These are phyloP conservation scores for Ceratina calcarata DNA, from an alignment of 1,140 invertebrate species.

Conservation along the genomic window DNA sequence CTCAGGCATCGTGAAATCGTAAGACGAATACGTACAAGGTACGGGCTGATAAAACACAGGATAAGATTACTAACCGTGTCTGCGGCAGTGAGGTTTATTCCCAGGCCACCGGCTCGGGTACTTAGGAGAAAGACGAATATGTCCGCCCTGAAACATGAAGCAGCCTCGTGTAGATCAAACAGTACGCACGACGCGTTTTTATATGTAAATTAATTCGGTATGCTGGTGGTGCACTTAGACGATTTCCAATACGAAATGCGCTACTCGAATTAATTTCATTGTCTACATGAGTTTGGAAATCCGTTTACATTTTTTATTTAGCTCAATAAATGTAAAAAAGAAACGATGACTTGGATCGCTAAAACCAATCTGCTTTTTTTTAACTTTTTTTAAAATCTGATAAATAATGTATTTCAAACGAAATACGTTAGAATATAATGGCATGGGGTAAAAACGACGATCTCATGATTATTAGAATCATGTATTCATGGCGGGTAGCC, in stretches of 20 bases:
- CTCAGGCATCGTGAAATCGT: neutral
- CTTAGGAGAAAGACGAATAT: conserved; percentile 98
- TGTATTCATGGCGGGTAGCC: conserved; percentile 14
- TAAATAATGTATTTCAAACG: no score
- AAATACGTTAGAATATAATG: neutral
- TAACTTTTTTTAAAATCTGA: no score
- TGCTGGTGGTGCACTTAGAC: conserved; percentile 57
- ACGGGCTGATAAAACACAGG: conserved; percentile 14
- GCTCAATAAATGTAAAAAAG: neutral
- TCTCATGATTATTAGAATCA: conserved; percentile 33
- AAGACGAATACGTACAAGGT: conserved; percentile 39
- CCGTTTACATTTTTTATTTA: neutral
- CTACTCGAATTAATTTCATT: conserved; percentile 21
- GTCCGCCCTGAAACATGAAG: conserved; percentile 84
- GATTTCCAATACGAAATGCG: conserved; percentile 60
- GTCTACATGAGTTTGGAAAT: conserved; percentile 46
- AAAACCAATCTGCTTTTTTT: neutral
- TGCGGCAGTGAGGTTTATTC: conserved; percentile 98
- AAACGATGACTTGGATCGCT: neutral
- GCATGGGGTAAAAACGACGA: neutral
- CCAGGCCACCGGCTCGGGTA: conserved; percentile 97
- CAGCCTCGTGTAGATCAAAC: conserved; percentile 58
- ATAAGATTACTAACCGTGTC: conserved; percentile 89
- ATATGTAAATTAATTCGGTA: conserved; percentile 71
- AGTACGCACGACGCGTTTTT: conserved; percentile 49